Conservation (phyloP, 2,797 vertebrate genomes). For the Pangasius sanitwongsei region DNA sequence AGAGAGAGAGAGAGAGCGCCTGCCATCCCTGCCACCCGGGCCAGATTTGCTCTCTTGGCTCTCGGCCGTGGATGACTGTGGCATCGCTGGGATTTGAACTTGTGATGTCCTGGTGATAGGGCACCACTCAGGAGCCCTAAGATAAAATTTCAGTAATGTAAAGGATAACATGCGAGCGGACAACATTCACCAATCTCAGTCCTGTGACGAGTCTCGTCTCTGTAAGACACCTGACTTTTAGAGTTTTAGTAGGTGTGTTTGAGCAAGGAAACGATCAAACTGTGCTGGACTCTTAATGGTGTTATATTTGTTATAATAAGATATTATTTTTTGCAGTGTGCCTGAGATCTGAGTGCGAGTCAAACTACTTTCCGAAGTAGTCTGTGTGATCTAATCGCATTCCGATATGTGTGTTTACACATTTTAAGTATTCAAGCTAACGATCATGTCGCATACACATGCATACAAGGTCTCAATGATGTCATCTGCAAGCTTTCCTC, state of each 20-base stretch:
- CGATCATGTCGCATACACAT: not conserved
- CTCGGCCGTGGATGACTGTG: too few species aligned
- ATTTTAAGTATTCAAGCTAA: not conserved
- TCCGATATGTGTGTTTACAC: not conserved
- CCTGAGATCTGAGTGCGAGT: not conserved
- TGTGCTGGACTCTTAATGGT: not conserved
- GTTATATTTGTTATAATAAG: not conserved
- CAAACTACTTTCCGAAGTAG: not conserved
- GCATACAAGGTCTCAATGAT: not conserved
- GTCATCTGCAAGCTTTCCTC: constrained; percentile 17
- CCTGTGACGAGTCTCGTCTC: not conserved
- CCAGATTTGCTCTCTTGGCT: too few species aligned
- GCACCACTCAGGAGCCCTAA: too few species aligned
- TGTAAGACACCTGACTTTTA: not conserved
- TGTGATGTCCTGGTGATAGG: not conserved
- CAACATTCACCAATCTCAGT: too few species aligned
- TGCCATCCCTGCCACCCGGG: too few species aligned
- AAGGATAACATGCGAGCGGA: not conserved
- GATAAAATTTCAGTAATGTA: too few species aligned
- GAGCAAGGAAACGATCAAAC: not conserved
- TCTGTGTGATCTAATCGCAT: not conserved
- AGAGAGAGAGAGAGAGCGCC: too few species aligned
- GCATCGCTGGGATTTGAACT: not conserved
- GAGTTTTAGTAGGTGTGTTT: not conserved
- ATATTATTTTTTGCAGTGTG: not conserved